Evolutionary conservation across 2,888 invertebrate species (phyloP).

Genomic region (Chrysolina americana): DNA sequence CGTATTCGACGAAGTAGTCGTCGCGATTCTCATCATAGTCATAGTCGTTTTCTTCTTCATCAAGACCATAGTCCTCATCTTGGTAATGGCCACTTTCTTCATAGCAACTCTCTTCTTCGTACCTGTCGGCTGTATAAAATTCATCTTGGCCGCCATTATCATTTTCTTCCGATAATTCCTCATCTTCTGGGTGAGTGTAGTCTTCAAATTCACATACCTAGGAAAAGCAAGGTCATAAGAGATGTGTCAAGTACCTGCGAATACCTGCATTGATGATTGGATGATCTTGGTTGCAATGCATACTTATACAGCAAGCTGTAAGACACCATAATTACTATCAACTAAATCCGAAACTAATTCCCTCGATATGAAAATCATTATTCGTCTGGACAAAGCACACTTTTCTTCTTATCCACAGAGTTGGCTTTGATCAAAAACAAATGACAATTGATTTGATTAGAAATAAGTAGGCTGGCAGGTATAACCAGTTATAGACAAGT

Average conservation of each 20-base stretch:
- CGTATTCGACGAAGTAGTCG: not conserved
- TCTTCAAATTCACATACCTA: constrained; percentile 43
- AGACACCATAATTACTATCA: no score
- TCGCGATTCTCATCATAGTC: constrained; percentile 38
- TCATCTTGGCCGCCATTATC: constrained; percentile 46
- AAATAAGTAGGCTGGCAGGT: no score
- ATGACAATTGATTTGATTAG: no score
- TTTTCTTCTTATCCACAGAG: no score
- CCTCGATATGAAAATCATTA: no score
- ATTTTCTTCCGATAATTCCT: constrained; percentile 35
- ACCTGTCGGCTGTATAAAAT: not conserved
- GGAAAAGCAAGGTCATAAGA: constrained; percentile 28
- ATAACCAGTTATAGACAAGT: no score
- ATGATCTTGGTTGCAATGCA: not conserved
- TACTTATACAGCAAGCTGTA: no score
- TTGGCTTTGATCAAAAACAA: no score
- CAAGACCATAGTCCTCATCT: constrained; percentile 54
- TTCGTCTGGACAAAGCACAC: no score
- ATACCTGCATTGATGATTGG: constrained; percentile 31
- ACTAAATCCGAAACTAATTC: no score
- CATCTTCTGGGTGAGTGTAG: constrained; percentile 51
- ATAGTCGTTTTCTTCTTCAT: constrained; percentile 50
- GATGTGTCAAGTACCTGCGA: constrained; percentile 1
- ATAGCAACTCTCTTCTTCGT: constrained; percentile 28
- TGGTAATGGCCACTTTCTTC: constrained; percentile 46